phyloP scores from a whole-genome alignment of 2,113 vertebrate species.

The Amazona vittata region DNA sequence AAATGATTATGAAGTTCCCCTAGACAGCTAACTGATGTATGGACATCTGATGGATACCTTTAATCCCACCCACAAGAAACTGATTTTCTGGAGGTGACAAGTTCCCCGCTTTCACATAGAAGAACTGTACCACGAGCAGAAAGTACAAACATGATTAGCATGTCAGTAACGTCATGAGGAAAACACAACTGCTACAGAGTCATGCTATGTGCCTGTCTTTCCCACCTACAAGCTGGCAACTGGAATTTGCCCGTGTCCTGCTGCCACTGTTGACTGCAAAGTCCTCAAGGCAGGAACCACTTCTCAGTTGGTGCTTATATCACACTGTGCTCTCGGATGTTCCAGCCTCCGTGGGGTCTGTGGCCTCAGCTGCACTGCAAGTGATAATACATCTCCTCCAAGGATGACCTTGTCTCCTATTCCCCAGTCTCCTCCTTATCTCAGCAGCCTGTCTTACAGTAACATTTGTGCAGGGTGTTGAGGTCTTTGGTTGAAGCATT shows the following conservation, averaged over 20 bases:
- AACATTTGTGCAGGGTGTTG: not conserved
- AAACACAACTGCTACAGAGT: not conserved
- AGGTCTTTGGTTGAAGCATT: not conserved
- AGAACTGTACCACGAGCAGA: not conserved
- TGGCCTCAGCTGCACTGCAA: not conserved
- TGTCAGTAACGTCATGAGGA: not conserved
- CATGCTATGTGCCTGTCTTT: accelerated
- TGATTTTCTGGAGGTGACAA: not conserved
- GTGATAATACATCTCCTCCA: not conserved
- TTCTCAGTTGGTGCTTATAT: not conserved
- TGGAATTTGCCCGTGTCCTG: accelerated
- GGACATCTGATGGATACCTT: not conserved
- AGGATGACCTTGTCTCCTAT: not conserved
- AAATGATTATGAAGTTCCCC: not conserved
- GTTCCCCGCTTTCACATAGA: accelerated
- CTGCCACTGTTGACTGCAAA: not conserved
- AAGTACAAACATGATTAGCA: not conserved
- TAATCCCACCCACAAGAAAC: not conserved
- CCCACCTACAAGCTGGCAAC: not conserved
- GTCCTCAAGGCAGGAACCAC: not conserved
- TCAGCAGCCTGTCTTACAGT: not conserved
- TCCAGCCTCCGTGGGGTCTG: not conserved
- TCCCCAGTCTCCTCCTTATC: not conserved
- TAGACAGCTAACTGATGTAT: not conserved
- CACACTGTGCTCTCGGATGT: not conserved